These are phyloP conservation scores for Eulemur coronatus DNA, from an alignment of 2,797 vertebrate genomes.

Conservation along the genomic window DNA sequence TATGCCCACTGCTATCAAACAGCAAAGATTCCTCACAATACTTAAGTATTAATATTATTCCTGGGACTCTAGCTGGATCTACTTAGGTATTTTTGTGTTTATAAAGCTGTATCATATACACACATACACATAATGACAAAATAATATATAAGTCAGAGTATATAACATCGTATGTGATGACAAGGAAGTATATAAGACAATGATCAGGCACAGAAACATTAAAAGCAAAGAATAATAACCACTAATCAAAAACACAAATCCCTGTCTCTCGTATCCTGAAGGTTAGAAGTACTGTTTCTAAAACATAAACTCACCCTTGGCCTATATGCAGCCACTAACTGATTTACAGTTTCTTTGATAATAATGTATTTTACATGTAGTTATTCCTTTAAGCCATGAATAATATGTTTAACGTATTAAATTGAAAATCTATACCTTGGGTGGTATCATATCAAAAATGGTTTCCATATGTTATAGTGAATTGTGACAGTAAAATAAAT, in stretches of 20 bases:
- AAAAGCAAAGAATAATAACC: neutral
- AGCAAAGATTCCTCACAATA: neutral
- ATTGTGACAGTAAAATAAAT: neutral
- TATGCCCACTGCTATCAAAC: neutral
- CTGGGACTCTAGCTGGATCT: neutral
- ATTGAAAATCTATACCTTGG: neutral
- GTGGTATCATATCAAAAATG: neutral
- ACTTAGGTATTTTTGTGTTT: neutral
- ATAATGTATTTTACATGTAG: neutral
- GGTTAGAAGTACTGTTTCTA: neutral
- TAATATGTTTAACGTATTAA: neutral
- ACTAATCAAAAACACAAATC: neutral
- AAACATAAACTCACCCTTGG: neutral
- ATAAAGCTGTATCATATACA: neutral
- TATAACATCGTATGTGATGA: neutral
- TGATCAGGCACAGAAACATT: neutral
- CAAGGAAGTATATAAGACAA: neutral
- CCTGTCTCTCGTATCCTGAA: neutral
- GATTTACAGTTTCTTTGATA: neutral
- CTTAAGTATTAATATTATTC: conserved; percentile 12
- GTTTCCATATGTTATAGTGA: neutral
- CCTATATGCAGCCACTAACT: neutral
- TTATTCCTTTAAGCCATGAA: neutral
- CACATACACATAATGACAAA: neutral
- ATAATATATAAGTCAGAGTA: neutral